Percentiles rank a stretch among this genome's conserved stretches.
Conservation (phyloP, 2,888 invertebrate genomes). For the Drosophila koepferae region DNA sequence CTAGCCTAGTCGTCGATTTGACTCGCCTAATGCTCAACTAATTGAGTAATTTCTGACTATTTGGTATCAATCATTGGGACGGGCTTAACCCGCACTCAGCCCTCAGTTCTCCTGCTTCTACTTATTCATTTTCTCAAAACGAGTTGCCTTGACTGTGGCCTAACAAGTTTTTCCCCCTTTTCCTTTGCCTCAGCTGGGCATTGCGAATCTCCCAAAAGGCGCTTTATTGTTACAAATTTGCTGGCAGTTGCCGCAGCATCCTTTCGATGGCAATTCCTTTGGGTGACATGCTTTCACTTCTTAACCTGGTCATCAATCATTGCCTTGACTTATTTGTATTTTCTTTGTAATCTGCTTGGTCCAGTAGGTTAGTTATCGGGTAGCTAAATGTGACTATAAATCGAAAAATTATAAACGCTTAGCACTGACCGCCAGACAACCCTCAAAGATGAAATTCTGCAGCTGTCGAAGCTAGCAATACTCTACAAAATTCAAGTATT, state of each 20-base stretch:
- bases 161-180: constrained; percentile 37
- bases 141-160: constrained; percentile 31
- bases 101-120: no score
- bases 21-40: constrained; percentile 69
- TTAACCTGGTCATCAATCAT: constrained; percentile 79
- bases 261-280: constrained; percentile 67
- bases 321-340: constrained; percentile 66
- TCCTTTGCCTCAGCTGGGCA: constrained; percentile 56
- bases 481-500: constrained; percentile 1
- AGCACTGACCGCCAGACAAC: constrained; percentile 60
- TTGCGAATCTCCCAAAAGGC: constrained; percentile 76
- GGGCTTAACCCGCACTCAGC: constrained; percentile 17
- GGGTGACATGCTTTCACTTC: constrained; percentile 66
- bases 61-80: constrained; percentile 65
- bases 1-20: constrained; percentile 31
- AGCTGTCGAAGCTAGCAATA: constrained; percentile 7
- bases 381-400: constrained; percentile 83
- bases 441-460: constrained; percentile 5
- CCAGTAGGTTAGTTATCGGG: constrained; percentile 54
- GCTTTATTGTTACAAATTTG: constrained; percentile 80
- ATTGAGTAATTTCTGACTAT: constrained; percentile 78
- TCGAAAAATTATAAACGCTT: constrained; percentile 84
- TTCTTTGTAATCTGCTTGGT: constrained; percentile 47
- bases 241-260: constrained; percentile 48
- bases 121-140: constrained; percentile 8